phyloP scores from a whole-genome alignment of 2,888 invertebrate genomes.

The Melanotus villosus region DNA sequence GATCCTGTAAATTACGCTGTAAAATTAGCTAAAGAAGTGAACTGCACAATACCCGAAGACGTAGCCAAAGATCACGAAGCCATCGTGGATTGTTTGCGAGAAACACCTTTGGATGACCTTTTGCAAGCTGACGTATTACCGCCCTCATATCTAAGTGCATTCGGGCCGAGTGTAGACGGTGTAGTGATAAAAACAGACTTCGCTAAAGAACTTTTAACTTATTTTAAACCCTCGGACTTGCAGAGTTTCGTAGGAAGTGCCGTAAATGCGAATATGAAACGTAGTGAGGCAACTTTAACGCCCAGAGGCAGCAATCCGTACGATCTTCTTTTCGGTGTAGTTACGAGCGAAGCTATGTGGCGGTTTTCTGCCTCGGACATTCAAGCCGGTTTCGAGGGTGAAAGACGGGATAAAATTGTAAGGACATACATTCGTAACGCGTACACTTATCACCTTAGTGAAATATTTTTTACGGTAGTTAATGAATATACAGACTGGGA shows the following conservation, averaged over 20 bases:
- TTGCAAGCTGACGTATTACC: slow-evolving; percentile 83
- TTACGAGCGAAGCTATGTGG: slow-evolving; percentile 93
- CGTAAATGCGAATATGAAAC: slow-evolving; percentile 74
- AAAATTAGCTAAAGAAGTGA: slow-evolving; percentile 84
- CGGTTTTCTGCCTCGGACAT: slow-evolving; percentile 88
- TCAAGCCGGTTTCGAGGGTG: slow-evolving; percentile 89
- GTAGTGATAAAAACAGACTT: slow-evolving; percentile 93
- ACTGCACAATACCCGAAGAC: slow-evolving; percentile 87
- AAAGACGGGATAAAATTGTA: slow-evolving; percentile 88
- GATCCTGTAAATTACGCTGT: slow-evolving; percentile 88
- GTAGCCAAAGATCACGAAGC: slow-evolving; percentile 85
- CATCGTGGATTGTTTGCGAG: slow-evolving; percentile 87
- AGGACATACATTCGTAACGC: slow-evolving; percentile 95
- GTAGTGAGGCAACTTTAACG: slow-evolving; percentile 72
- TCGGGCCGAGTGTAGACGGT: slow-evolving; percentile 95
- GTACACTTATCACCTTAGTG: slow-evolving; percentile 95
- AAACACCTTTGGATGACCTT: slow-evolving; percentile 81
- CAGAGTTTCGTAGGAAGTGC: slow-evolving; percentile 75
- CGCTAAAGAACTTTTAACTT: slow-evolving; percentile 83
- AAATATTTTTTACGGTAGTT: slow-evolving; percentile 96
- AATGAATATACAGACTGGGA: slow-evolving; percentile 99
- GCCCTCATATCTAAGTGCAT: slow-evolving; percentile 87
- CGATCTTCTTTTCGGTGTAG: slow-evolving; percentile 92
- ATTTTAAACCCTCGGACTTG: slow-evolving; percentile 77
- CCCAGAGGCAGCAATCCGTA: slow-evolving; percentile 78